These are phyloP conservation scores for Camponotus pennsylvanicus DNA, from an alignment of 1,140 invertebrate species.

Conservation along the genomic window DNA sequence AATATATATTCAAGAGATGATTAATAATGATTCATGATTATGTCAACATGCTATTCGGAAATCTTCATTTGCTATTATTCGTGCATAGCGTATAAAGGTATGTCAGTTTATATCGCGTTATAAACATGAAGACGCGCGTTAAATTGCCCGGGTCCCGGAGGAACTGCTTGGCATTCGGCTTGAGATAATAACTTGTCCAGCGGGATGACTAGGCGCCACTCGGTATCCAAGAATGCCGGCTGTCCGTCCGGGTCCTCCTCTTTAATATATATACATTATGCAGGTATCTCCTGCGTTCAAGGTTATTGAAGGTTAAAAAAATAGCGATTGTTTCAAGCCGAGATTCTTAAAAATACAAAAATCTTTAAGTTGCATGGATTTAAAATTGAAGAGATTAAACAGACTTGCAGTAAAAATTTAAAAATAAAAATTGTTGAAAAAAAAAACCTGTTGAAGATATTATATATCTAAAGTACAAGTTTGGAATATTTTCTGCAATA, in stretches of 20 bases:
- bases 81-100: neutral
- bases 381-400: slow-evolving; percentile 21
- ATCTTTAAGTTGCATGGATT: neutral
- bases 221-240: slow-evolving; percentile 79
- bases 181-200: slow-evolving; percentile 82
- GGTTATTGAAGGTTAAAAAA: slow-evolving; percentile 16
- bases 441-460: neutral
- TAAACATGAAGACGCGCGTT: slow-evolving; percentile 40
- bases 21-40: neutral
- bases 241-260: slow-evolving; percentile 44
- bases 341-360: neutral
- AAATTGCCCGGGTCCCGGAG: slow-evolving; percentile 63
- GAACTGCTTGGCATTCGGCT: slow-evolving; percentile 76
- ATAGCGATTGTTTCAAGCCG: slow-evolving; percentile 27
- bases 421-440: slow-evolving; percentile 14
- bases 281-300: slow-evolving; percentile 21
- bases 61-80: slow-evolving; percentile 1
- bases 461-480: neutral
- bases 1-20: slow-evolving; percentile 3
- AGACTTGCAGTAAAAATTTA: neutral
- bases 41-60: neutral
- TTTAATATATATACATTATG: slow-evolving; percentile 54
- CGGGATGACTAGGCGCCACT: slow-evolving; percentile 79
- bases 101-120: neutral
- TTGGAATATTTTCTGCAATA: neutral